Evolutionary conservation across 2,797 vertebrate genomes (phyloP), one percentile per base, ranked within the genome.

Genomic region (Galaxias olidus): DNA sequence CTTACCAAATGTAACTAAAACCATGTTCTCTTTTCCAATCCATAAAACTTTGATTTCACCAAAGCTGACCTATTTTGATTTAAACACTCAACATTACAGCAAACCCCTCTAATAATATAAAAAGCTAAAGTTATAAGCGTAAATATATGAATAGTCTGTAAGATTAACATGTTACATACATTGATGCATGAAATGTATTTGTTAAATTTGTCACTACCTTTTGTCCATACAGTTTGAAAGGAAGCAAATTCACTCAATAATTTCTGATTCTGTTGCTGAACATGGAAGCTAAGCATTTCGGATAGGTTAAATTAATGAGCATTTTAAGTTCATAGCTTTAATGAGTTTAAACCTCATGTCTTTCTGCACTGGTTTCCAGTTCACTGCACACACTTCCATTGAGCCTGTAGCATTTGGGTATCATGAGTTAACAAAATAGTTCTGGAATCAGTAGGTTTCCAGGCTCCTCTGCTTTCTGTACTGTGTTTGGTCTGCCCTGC

Each of bases 61-160:
- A 62, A 78, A 78, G 63, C 74, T 81, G 90, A 92, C 90, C 90
- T 83, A 92, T 87, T 92, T 92, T 83, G 75, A 79, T 68, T 59
- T 66, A 66, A 83, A 71, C 45, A 54, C 82, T 88, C 86, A 71
- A 86, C 89, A 87, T 79, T 77, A 83, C 69, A 48, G 71, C 81
- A 61, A 46, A 68, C 61, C 72, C 30, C 30, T 30, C 30, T 2
- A 30, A 6, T 6, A 30, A 6, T 30, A 30, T 3, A 30, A 30
- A 3, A 30, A 30, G 30, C 30, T 30, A 30, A 2, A 30, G 30
- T 30, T 30, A 30, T 30, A 30, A 3, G 30, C 30, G 30, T 30
- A 30, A 30, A 30, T 3, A 30, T 30, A 65, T 50, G 40, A 18
- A 67, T 64, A 9, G 51, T 52, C n/a, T n/a, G n/a, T n/a, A n/a